Base-by-base conservation (phyloP, 2,888 invertebrate genomes). In the Erannis defoliaria region DNA sequence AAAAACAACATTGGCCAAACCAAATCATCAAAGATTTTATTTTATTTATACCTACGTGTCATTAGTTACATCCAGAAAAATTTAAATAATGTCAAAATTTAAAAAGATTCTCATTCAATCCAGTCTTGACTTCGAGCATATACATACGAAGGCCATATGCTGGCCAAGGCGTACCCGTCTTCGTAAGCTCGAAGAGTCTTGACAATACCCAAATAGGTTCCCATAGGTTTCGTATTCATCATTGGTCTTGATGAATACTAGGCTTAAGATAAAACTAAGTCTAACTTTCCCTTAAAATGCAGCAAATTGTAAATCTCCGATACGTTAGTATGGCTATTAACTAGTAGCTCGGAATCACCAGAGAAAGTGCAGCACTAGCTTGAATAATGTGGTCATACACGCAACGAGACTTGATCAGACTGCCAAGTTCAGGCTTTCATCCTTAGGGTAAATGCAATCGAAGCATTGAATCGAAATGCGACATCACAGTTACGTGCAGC, bases 351-450 rank as follows among this genome's bases (percentile, higher is more conserved):
- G 62, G 68, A 74, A 76, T 73, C 71, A 74, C 64, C 62, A 73
- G 80, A 78, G 84, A 85, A 84, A 85, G 83, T 82, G 80, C 68
- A 67, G 67, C 70, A 77, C 70, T 74, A 73, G 70, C 72, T 71
- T 74, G 72, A 74, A 78, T 78, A 76, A 77, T 74, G 76, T 74
- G 76, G 72, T 75, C 72, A 74, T 75, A 75, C 80, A 80, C 75
- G 78, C 77, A 79, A 81, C 68, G 70, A 64, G 74, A 77, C 75
- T 64, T 72, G 66, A 71, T 58, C 65, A 71, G 78, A 62, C 58
- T 71, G 60, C 58, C 57, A 67, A 71, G 59, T 58, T 57, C 26
- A 64, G 40, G 78, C 80, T 82, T 82, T 78, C 77, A 75, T 81
- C 73, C 76, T 68, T 62, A 57, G 63, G 69, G 75, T 72, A 51